Percentiles rank a stretch among this genome's conserved stretches.
Evolutionary conservation across 2,113 vertebrate species (phyloP).

Genomic region (Pseudorectes ferrugineus): DNA sequence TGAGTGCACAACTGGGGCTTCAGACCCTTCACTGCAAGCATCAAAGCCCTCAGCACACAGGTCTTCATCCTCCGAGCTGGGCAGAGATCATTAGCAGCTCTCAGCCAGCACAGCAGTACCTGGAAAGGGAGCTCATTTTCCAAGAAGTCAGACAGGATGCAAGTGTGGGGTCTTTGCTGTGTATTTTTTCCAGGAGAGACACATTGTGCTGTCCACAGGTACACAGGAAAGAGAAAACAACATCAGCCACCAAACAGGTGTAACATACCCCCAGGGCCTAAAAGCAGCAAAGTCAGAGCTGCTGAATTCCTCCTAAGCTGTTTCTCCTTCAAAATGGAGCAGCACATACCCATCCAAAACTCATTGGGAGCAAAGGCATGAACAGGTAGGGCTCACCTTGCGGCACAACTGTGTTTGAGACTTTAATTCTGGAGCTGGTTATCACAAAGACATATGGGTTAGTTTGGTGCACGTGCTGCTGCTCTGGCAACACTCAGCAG

Average conservation of each 20-base stretch:
- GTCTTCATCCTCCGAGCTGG: background rate
- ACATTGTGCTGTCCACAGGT: background rate
- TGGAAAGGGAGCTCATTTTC: background rate
- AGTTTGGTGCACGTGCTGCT: background rate
- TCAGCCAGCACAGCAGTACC: background rate
- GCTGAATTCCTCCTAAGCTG: background rate
- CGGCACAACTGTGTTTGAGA: background rate
- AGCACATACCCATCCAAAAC: background rate
- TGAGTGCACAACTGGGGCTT: fast-evolving
- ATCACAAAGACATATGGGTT: fast-evolving
- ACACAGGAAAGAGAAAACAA: background rate
- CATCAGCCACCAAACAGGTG: background rate
- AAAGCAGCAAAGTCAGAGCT: background rate
- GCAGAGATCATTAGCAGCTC: background rate
- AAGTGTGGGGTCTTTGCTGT: background rate
- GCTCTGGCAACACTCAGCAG: background rate
- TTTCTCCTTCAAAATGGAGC: background rate
- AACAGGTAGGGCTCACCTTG: background rate
- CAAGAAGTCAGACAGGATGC: background rate
- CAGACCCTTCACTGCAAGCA: background rate
- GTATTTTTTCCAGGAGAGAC: background rate
- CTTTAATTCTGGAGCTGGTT: background rate
- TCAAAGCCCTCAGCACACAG: background rate
- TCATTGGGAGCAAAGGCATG: background rate
- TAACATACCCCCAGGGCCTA: background rate